Percentiles rank a stretch among this genome's conserved stretches.
These are phyloP conservation scores for Apodemia hepburni DNA, from an alignment of 2,888 invertebrate genomes.

Conservation along the genomic window DNA sequence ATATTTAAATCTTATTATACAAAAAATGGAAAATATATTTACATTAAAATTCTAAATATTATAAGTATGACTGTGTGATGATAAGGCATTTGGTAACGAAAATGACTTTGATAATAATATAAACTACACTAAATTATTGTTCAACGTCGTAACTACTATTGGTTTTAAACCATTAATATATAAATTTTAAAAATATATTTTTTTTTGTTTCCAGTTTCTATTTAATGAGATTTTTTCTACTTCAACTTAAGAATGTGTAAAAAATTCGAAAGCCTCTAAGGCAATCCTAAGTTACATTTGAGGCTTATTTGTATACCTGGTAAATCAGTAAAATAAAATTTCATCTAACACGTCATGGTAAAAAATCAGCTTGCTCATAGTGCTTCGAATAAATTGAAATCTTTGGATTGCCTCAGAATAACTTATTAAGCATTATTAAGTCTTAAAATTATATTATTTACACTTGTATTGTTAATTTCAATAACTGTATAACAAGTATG, in stretches of 20 bases:
- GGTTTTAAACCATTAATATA: conserved; percentile 9
- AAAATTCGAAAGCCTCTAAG: background rate
- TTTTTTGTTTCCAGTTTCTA: background rate
- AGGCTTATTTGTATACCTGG: too few relatives aligned
- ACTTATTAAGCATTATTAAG: background rate
- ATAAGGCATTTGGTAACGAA: conserved; percentile 7
- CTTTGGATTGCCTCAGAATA: background rate
- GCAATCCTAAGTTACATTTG: background rate
- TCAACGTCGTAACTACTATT: background rate
- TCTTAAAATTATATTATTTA: conserved; percentile 6
- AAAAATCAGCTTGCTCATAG: too few relatives aligned
- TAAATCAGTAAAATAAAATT: too few relatives aligned
- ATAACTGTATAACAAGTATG: too few relatives aligned
- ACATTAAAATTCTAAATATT: background rate
- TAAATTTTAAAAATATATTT: background rate
- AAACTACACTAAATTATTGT: conserved; percentile 6
- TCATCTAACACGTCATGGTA: too few relatives aligned
- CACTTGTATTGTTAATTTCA: background rate
- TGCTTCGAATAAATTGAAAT: too few relatives aligned
- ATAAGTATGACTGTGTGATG: conserved; percentile 5
- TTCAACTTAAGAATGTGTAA: background rate
- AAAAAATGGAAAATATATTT: background rate
- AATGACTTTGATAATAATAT: background rate
- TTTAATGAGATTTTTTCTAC: background rate
- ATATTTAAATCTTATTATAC: background rate